A percentile compares a stretch with the other conserved stretches of the same genome.
Evolutionary conservation across 2,888 invertebrate genomes (phyloP).

Genomic region (Ligdia adustata): DNA sequence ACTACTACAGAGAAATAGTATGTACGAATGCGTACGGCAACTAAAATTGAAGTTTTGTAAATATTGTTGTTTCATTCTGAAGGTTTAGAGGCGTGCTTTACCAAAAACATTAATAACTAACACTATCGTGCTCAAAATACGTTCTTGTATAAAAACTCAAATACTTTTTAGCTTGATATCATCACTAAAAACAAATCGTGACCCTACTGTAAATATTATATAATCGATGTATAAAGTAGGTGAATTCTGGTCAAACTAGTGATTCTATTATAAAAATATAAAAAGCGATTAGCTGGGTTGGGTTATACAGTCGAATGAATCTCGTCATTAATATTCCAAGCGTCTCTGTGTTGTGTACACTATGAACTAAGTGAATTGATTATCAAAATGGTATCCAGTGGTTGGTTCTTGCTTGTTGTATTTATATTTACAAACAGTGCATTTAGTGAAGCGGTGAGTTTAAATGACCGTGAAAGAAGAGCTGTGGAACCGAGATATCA

Average conservation of each 20-base stretch:
- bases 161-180: conserved; percentile 44
- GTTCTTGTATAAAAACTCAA: conserved; percentile 16
- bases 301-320: conserved; percentile 53
- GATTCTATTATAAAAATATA: conserved; percentile 53
- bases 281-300: conserved; percentile 46
- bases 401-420: conserved; percentile 36
- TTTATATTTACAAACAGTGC: conserved; percentile 28
- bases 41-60: too few species aligned
- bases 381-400: conserved; percentile 15
- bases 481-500: conserved; percentile 27
- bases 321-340: conserved; percentile 61
- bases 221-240: conserved; percentile 23
- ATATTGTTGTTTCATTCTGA: conserved; percentile 2
- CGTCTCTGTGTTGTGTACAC: conserved; percentile 53
- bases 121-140: conserved; percentile 1
- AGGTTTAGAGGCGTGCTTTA: conserved; percentile 2
- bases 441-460: conserved; percentile 4
- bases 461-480: conserved; percentile 2
- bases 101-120: conserved; percentile 13
- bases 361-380: conserved; percentile 9
- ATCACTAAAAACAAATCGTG: conserved; percentile 41
- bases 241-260: conserved; percentile 63
- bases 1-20: too few species aligned
- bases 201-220: conserved; percentile 37
- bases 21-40: too few species aligned